These are phyloP conservation scores for Antigone vipio DNA, from an alignment of 2,113 vertebrate genomes.

Conservation along the genomic window DNA sequence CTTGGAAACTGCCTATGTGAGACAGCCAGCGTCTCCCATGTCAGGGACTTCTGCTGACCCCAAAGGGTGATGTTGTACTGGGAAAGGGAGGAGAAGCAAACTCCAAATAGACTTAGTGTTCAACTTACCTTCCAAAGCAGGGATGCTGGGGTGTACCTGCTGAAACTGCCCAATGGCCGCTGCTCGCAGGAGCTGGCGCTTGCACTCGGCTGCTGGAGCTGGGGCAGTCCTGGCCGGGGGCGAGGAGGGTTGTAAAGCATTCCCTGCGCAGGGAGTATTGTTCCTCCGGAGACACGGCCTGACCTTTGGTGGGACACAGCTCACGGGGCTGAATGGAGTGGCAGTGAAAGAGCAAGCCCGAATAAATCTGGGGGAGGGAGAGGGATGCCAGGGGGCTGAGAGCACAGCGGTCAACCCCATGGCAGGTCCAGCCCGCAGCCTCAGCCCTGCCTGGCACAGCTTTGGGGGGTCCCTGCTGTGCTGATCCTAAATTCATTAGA, in stretches of 20 bases:
- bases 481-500: neutral
- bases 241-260: neutral
- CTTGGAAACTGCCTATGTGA: neutral
- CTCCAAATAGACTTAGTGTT: neutral
- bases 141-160: neutral
- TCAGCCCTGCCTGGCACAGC: neutral
- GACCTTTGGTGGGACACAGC: neutral
- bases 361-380: neutral
- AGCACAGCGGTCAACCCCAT: neutral
- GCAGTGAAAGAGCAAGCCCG: neutral
- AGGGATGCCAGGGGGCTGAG: neutral
- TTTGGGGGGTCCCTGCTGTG: neutral
- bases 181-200: neutral
- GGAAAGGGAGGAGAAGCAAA: neutral
- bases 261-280: accelerated
- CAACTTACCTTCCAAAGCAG: neutral
- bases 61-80: accelerated
- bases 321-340: neutral
- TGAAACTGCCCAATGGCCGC: neutral
- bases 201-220: neutral
- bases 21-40: accelerated
- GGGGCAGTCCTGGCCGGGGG: neutral
- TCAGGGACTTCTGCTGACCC: neutral
- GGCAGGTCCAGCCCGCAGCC: no score
- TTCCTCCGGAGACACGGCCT: neutral